phyloP scores from a whole-genome alignment of 1,140 invertebrate species.

The Drosophila ohnishii region DNA sequence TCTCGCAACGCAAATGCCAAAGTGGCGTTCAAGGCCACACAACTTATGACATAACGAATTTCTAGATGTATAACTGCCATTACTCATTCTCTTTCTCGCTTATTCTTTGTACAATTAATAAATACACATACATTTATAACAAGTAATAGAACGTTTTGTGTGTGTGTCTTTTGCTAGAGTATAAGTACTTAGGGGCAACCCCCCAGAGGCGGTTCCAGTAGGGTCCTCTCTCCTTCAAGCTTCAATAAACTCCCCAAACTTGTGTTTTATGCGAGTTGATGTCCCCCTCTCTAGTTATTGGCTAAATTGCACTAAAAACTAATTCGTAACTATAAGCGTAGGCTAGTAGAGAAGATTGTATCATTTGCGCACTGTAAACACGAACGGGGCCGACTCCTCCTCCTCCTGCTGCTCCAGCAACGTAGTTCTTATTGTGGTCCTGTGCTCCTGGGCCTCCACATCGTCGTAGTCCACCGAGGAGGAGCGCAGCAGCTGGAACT shows the following conservation, averaged over 20 bases:
- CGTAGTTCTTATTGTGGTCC: slow-evolving; percentile 58
- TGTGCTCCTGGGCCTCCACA: slow-evolving; percentile 72
- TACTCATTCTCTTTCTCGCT: slow-evolving; percentile 4
- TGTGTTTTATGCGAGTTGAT: background rate
- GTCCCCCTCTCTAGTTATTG: slow-evolving; percentile 5
- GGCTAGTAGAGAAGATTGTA: slow-evolving; percentile 44
- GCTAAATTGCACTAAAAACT: slow-evolving; percentile 40
- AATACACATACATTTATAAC: slow-evolving; percentile 35
- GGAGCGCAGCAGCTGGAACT: slow-evolving; percentile 79
- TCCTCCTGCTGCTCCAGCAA: slow-evolving; percentile 78
- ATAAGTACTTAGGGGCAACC: slow-evolving; percentile 15
- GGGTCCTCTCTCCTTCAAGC: background rate
- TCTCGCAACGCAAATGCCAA: slow-evolving; percentile 9
- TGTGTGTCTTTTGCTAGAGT: slow-evolving; percentile 41
- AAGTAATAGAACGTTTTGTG: slow-evolving; percentile 11
- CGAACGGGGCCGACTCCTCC: slow-evolving; percentile 82
- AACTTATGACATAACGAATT: slow-evolving; percentile 5
- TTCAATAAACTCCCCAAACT: background rate
- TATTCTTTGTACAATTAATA: slow-evolving; percentile 39
- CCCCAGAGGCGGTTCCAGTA: background rate
- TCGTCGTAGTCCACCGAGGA: slow-evolving; percentile 82
- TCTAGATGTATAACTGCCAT: slow-evolving; percentile 6
- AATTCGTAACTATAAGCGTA: slow-evolving; percentile 49
- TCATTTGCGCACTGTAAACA: slow-evolving; percentile 82
- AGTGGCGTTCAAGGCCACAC: slow-evolving; percentile 9